These are phyloP conservation scores for Alcis repandata DNA, from an alignment of 2,888 invertebrate species.

Conservation along the genomic window DNA sequence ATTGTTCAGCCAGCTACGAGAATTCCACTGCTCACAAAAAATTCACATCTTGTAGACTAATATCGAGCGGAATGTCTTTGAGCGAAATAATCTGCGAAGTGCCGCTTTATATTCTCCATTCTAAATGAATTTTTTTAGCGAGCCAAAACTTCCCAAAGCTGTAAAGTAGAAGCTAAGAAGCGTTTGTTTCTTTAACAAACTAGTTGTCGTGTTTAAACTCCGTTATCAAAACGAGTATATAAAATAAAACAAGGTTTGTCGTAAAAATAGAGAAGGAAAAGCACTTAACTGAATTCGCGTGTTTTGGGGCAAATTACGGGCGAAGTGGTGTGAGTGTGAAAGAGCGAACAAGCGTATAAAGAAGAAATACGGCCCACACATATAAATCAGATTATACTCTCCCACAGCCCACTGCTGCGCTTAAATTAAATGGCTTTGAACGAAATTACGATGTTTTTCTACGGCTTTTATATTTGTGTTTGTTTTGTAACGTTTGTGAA, in stretches of 20 bases:
- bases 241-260: conserved; percentile 46
- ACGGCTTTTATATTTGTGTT: conserved; percentile 55
- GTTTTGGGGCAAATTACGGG: conserved; percentile 70
- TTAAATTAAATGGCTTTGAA: conserved; percentile 73
- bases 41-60: conserved; percentile 28
- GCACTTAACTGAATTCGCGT: conserved; percentile 65
- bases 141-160: conserved; percentile 34
- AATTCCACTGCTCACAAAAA: conserved; percentile 8
- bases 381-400: conserved; percentile 78
- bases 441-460: conserved; percentile 73
- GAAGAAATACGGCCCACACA: conserved; percentile 67
- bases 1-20: conserved; percentile 12
- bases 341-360: conserved; percentile 57
- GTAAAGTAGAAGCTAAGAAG: conserved; percentile 26
- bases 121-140: conserved; percentile 36
- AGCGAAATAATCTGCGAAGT: conserved; percentile 33
- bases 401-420: conserved; percentile 59
- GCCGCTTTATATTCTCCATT: conserved; percentile 33
- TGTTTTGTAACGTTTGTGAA: conserved; percentile 27
- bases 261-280: conserved; percentile 56
- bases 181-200: conserved; percentile 35
- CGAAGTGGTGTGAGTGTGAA: conserved; percentile 61
- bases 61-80: conserved; percentile 38
- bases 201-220: conserved; percentile 36
- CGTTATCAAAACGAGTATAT: conserved; percentile 28